These are phyloP conservation scores for Siphamia tubifer DNA, from an alignment of 2,113 vertebrate species.

Conservation along the genomic window DNA sequence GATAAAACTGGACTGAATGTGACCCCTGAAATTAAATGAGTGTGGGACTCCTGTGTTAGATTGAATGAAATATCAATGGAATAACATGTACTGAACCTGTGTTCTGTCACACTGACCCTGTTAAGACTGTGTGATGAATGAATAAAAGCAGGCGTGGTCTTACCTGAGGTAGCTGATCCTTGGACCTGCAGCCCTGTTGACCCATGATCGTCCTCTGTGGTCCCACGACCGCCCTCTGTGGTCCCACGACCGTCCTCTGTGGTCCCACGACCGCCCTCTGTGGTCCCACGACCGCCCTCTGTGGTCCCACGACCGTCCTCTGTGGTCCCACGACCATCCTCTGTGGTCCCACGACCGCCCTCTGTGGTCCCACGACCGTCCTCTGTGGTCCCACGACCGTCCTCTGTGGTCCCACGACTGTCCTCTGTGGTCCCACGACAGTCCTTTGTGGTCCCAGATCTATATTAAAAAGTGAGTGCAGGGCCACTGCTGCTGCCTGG, in stretches of 20 bases:
- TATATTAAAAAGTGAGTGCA: conserved; percentile 87
- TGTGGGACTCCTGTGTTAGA: no score
- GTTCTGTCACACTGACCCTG: background rate
- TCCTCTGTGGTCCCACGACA: background rate
- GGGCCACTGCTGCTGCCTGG: conserved; percentile 86
- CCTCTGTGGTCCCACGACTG: no score
- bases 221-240: conserved; percentile 33
- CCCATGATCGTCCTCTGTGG: conserved; percentile 22
- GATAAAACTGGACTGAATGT: no score
- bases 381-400: background rate
- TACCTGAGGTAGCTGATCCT: conserved; percentile 61
- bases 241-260: no score
- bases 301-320: conserved; percentile 8
- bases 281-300: no score
- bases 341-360: conserved; percentile 1
- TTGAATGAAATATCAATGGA: no score
- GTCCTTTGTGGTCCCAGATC: conserved; percentile 38
- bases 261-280: conserved; percentile 19
- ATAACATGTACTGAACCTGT: background rate
- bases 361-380: no score
- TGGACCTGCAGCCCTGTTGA: conserved; percentile 6
- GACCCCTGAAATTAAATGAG: no score
- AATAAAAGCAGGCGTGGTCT: background rate
- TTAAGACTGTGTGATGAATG: background rate
- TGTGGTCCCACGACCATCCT: no score